phyloP scores from a whole-genome alignment of 2,888 invertebrate species.

The Watsonalla cultraria region DNA sequence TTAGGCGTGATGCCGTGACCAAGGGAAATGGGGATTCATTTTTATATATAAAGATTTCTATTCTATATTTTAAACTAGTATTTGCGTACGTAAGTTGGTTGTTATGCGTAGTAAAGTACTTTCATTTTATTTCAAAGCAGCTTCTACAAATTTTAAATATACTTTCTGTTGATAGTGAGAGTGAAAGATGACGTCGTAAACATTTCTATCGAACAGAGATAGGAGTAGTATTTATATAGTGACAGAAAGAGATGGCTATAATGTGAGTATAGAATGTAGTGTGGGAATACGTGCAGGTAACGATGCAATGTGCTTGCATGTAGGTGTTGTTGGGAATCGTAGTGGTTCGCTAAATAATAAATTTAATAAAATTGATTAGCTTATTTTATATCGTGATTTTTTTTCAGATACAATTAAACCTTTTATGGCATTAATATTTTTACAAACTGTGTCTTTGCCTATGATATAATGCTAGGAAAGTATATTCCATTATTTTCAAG shows the following conservation, averaged over 20 bases:
- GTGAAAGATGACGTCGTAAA: conserved; percentile 72
- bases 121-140: not conserved
- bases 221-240: conserved; percentile 10
- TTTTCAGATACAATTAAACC: not conserved
- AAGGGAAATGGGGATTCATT: no score
- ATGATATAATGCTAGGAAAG: no score
- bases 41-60: no score
- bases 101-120: not conserved
- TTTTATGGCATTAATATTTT: no score
- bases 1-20: no score
- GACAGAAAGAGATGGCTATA: conserved; percentile 31
- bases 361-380: no score
- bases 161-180: conserved; percentile 66
- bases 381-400: not conserved
- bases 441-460: no score
- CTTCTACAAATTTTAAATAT: conserved; percentile 37
- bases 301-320: conserved; percentile 46
- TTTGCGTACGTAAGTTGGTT: no score
- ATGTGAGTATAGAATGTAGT: conserved; percentile 38
- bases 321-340: conserved; percentile 21
- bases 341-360: conserved; percentile 11
- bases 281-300: conserved; percentile 71
- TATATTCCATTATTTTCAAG: not conserved
- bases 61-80: no score
- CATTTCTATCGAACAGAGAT: conserved; percentile 30